phyloP scores from a whole-genome alignment of 2,113 vertebrate genomes.

The Taurulus bubalis region DNA sequence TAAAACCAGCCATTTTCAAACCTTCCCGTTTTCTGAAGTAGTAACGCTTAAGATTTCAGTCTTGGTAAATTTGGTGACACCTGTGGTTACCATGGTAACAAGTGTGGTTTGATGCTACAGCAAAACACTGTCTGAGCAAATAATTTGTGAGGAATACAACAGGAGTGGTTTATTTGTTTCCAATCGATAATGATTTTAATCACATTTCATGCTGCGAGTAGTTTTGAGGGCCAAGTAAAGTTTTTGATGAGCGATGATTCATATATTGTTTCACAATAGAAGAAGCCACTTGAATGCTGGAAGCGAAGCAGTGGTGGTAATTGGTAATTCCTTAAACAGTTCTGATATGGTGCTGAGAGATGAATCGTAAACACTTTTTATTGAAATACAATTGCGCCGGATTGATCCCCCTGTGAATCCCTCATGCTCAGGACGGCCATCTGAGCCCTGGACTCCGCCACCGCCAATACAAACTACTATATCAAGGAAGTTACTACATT shows the following conservation, averaged over 20 bases:
- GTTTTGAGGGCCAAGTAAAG: background rate
- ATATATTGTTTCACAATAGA: background rate
- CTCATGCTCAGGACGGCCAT: background rate
- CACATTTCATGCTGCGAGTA: background rate
- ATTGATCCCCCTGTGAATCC: background rate
- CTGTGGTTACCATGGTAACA: slow-evolving; percentile 1
- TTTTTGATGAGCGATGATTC: background rate
- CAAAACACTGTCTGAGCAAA: background rate
- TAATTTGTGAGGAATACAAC: slow-evolving; percentile 9
- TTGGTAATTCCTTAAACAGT: background rate
- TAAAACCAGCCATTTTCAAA: slow-evolving; percentile 14
- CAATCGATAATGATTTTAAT: background rate
- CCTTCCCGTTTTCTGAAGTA: background rate
- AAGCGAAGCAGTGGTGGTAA: background rate
- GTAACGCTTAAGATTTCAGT: slow-evolving; percentile 3
- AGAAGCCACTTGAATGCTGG: background rate
- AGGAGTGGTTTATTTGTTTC: background rate
- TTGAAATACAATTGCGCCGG: background rate
- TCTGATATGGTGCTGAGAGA: background rate
- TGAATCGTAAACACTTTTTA: background rate
- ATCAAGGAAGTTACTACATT: background rate
- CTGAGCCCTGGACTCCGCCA: slow-evolving; percentile 1
- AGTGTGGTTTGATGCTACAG: background rate
- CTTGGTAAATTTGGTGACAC: slow-evolving; percentile 26
- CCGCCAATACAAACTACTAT: background rate